phyloP scores from a whole-genome alignment of 2,888 invertebrate genomes.

The Platycheirus rosarum region DNA sequence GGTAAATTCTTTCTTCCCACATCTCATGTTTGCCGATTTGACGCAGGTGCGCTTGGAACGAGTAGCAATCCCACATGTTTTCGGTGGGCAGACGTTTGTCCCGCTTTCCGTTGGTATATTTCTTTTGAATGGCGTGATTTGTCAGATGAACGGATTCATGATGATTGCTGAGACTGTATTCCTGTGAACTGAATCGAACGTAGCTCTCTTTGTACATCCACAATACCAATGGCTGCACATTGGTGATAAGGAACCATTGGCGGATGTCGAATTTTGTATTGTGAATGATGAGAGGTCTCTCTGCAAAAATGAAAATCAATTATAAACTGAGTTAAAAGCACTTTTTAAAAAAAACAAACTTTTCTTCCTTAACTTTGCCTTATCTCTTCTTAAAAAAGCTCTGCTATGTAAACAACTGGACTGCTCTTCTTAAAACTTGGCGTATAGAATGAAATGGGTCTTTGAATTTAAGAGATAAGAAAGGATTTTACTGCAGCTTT shows the following conservation, averaged over 20 bases:
- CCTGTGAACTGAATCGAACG: slow-evolving; percentile 94
- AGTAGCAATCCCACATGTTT: slow-evolving; percentile 97
- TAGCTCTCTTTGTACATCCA: slow-evolving; percentile 98
- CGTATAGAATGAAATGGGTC: too few relatives aligned
- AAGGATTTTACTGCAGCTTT: too few relatives aligned
- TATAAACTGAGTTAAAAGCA: not conserved
- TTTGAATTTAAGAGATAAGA: too few relatives aligned
- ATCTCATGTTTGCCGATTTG: slow-evolving; percentile 88
- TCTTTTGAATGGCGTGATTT: slow-evolving; percentile 96
- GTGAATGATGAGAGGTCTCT: slow-evolving; percentile 93
- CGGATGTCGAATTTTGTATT: slow-evolving; percentile 97
- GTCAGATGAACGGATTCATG: slow-evolving; percentile 96
- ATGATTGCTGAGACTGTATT: slow-evolving; percentile 92
- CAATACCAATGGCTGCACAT: slow-evolving; percentile 93
- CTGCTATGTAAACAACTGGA: too few relatives aligned
- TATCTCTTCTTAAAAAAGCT: too few relatives aligned
- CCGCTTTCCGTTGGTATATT: slow-evolving; percentile 89
- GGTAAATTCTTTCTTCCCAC: slow-evolving; percentile 93
- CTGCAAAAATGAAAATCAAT: slow-evolving; percentile 83
- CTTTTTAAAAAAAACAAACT: too few relatives aligned
- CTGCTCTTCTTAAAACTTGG: too few relatives aligned
- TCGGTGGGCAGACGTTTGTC: slow-evolving; percentile 91
- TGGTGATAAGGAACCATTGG: slow-evolving; percentile 97
- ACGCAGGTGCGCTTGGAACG: slow-evolving; percentile 85
- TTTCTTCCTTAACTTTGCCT: too few relatives aligned